phyloP scores from a whole-genome alignment of 1,140 invertebrate species.

The Drosophila ficusphila region DNA sequence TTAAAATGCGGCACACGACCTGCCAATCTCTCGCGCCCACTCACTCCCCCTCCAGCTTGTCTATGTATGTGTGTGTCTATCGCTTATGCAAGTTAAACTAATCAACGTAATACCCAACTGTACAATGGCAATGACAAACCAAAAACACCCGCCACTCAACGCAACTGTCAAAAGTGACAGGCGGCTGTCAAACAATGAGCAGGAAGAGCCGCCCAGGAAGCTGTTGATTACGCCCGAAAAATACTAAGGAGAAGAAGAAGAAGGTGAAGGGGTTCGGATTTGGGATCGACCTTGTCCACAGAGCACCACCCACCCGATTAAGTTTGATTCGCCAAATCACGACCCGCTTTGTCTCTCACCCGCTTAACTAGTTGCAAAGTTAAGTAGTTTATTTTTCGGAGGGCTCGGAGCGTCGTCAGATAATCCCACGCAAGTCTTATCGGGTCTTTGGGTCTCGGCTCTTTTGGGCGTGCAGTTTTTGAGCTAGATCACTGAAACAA shows the following conservation, averaged over 20 bases:
- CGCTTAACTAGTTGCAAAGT: slow-evolving; percentile 79
- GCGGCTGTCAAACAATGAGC: slow-evolving; percentile 74
- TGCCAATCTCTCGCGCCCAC: slow-evolving; percentile 70
- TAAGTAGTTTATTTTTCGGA: slow-evolving; percentile 72
- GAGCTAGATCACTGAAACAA: neutral
- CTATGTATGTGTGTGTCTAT: neutral
- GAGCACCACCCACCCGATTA: slow-evolving; percentile 40
- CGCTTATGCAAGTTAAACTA: slow-evolving; percentile 74
- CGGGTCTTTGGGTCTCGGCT: slow-evolving; percentile 9
- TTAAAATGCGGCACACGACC: slow-evolving; percentile 81
- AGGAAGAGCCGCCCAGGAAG: slow-evolving; percentile 62
- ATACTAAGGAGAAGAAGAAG: neutral
- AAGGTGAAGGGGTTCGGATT: slow-evolving; percentile 65
- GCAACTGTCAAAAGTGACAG: slow-evolving; percentile 76
- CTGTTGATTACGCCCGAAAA: slow-evolving; percentile 65
- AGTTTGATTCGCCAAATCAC: slow-evolving; percentile 55
- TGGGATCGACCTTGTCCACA: slow-evolving; percentile 5
- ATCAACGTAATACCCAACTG: slow-evolving; percentile 70
- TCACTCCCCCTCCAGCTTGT: slow-evolving; percentile 3
- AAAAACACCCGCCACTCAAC: slow-evolving; percentile 69
- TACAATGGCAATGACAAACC: slow-evolving; percentile 71
- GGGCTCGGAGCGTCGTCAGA: slow-evolving; percentile 21
- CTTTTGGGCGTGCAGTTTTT: slow-evolving; percentile 6
- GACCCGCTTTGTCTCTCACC: slow-evolving; percentile 60
- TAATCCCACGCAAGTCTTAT: slow-evolving; percentile 66